Percentiles rank a stretch among this genome's conserved stretches.
Evolutionary conservation across 2,888 invertebrate genomes (phyloP).

Genomic region (Chelonus formosanus): DNA sequence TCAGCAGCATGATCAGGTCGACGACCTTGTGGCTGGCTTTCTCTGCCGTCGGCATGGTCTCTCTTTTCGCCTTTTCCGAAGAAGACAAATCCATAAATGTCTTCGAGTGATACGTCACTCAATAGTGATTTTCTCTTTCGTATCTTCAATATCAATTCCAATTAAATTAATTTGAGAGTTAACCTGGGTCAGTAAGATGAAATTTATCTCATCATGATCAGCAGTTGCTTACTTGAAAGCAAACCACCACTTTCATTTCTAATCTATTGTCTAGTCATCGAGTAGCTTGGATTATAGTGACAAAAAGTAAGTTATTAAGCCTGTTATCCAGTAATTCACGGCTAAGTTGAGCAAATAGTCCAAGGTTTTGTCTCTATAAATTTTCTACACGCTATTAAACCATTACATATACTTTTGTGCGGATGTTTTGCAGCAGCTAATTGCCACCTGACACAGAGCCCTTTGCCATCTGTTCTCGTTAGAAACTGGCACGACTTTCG

Average conservation of each 20-base stretch:
- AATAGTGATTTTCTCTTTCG: slow-evolving; percentile 6
- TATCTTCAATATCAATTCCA: slow-evolving; percentile 13
- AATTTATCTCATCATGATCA: slow-evolving; percentile 7
- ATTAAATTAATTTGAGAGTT: slow-evolving; percentile 27
- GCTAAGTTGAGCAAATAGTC: neutral
- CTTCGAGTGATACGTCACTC: slow-evolving; percentile 1
- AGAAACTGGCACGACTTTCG: slow-evolving; percentile 30
- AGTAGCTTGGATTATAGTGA: neutral
- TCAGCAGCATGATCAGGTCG: slow-evolving; percentile 31
- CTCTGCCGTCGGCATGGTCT: slow-evolving; percentile 37
- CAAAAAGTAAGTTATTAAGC: no score
- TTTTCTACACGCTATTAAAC: slow-evolving; percentile 3
- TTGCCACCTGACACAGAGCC: slow-evolving; percentile 29
- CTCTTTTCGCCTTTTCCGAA: slow-evolving; percentile 39
- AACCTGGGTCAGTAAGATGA: slow-evolving; percentile 17
- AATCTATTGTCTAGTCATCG: slow-evolving; percentile 2
- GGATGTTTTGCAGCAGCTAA: slow-evolving; percentile 11
- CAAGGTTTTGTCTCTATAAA: slow-evolving; percentile 33
- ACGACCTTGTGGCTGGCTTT: slow-evolving; percentile 41
- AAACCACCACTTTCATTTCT: slow-evolving; percentile 5
- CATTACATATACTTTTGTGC: neutral
- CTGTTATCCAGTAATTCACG: neutral
- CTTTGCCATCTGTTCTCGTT: slow-evolving; percentile 32
- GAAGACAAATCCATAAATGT: slow-evolving; percentile 33
- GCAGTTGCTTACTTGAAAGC: neutral